These are phyloP conservation scores for Takifugu flavidus DNA, from an alignment of 2,113 vertebrate genomes.

Conservation along the genomic window DNA sequence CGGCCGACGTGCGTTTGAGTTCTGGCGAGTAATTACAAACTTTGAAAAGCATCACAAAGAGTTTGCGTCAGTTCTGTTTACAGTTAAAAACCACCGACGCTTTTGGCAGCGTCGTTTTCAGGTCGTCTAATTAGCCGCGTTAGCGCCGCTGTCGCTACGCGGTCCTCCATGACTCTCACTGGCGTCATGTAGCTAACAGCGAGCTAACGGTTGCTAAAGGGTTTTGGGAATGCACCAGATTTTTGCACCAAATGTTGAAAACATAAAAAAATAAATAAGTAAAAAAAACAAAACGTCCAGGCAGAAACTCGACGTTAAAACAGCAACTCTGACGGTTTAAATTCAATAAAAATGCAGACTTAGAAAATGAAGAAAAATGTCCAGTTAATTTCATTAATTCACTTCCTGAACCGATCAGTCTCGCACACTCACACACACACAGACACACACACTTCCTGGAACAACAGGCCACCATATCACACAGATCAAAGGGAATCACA, in stretches of 20 bases:
- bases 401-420: slow-evolving; percentile 3
- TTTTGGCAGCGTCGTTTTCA: background rate
- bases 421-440: slow-evolving; percentile 11
- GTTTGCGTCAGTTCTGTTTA: too few species aligned
- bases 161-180: too few species aligned
- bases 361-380: background rate
- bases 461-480: slow-evolving; percentile 30
- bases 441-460: slow-evolving; percentile 40
- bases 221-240: too few species aligned
- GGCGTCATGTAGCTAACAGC: too few species aligned
- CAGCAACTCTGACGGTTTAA: background rate
- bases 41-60: background rate
- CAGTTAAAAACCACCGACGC: too few species aligned
- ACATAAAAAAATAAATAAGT: too few species aligned
- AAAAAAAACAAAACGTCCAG: too few species aligned
- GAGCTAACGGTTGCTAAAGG: too few species aligned
- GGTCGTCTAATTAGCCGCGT: background rate
- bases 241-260: too few species aligned
- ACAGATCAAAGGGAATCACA: slow-evolving; percentile 56
- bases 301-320: background rate
- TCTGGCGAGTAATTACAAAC: slow-evolving; percentile 12
- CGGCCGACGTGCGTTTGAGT: background rate
- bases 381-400: background rate
- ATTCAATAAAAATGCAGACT: background rate
- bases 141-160: background rate